Conservation (phyloP, 2,113 vertebrate species). For the Dasypus novemcinctus region DNA sequence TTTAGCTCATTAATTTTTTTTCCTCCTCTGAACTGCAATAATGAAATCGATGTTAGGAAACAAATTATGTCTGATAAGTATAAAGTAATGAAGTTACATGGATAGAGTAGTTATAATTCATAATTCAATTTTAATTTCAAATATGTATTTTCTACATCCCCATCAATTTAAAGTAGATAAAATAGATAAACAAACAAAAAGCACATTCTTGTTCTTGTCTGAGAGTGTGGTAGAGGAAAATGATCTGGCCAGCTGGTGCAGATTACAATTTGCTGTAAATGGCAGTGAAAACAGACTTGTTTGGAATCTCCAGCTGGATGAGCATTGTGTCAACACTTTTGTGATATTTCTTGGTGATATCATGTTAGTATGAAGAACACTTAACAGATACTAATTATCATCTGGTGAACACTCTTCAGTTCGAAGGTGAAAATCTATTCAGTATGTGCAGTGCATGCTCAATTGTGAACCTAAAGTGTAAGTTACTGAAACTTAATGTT, state of each 20-base stretch:
- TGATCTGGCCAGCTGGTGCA: slow-evolving; percentile 21
- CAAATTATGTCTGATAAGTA: slow-evolving; percentile 28
- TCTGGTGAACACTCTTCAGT: slow-evolving; percentile 2
- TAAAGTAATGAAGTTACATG: neutral
- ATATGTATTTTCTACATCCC: slow-evolving; percentile 38
- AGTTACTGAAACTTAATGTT: neutral
- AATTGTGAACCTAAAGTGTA: neutral
- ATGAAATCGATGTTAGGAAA: slow-evolving; percentile 38
- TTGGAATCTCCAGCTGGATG: slow-evolving; percentile 37
- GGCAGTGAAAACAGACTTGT: slow-evolving; percentile 31
- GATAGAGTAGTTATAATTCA: neutral
- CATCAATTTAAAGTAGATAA: slow-evolving; percentile 28
- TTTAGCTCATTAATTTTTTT: slow-evolving; percentile 47
- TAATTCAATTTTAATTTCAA: slow-evolving; percentile 39
- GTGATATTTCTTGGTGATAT: slow-evolving; percentile 54
- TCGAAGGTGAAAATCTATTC: slow-evolving; percentile 36
- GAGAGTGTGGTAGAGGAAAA: neutral
- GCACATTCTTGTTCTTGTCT: neutral
- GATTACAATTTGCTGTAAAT: slow-evolving; percentile 31
- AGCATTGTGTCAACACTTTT: slow-evolving; percentile 50
- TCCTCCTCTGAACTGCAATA: slow-evolving; percentile 24
- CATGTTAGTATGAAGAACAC: slow-evolving; percentile 42
- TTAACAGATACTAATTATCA: slow-evolving; percentile 40
- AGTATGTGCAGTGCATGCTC: neutral
- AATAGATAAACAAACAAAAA: slow-evolving; percentile 13